A percentile compares a stretch with the other conserved stretches of the same genome.
These are phyloP conservation scores for Meriones psammophilus DNA, from an alignment of 2,797 vertebrate species.

Conservation along the genomic window DNA sequence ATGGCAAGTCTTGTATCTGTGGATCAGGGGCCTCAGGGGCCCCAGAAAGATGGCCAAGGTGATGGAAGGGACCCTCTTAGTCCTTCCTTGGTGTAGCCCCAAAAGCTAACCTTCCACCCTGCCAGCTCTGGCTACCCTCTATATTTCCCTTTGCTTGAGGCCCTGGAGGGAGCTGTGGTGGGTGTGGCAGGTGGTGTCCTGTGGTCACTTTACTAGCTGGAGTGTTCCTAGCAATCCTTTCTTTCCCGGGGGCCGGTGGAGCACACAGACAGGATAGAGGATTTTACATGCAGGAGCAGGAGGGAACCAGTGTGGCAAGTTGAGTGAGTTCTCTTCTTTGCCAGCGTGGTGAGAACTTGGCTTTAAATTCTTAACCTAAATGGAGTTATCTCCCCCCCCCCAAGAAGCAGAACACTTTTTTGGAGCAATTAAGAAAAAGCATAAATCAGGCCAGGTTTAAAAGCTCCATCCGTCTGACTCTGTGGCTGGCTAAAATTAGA, in stretches of 20 bases:
- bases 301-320: background rate
- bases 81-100: background rate
- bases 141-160: no score
- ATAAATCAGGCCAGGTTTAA: slow-evolving; percentile 85
- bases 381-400: slow-evolving; percentile 66
- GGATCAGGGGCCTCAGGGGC: background rate
- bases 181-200: background rate
- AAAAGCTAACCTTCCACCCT: no score
- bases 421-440: slow-evolving; percentile 83
- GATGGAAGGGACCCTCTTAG: accelerated
- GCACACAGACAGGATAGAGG: background rate
- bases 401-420: slow-evolving; percentile 73
- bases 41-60: background rate
- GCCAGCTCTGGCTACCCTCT: accelerated
- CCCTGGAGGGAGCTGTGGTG: background rate
- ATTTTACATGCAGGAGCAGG: background rate
- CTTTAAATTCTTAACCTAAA: slow-evolving; percentile 78
- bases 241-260: background rate
- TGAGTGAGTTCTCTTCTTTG: slow-evolving; percentile 39
- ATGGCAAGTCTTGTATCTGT: background rate
- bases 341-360: slow-evolving; percentile 68
- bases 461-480: slow-evolving; percentile 78
- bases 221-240: background rate
- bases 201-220: background rate
- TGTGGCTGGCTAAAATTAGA: slow-evolving; percentile 83